Conservation (phyloP, 2,797 vertebrate species). For the Sebastiscus albofasciatus region DNA sequence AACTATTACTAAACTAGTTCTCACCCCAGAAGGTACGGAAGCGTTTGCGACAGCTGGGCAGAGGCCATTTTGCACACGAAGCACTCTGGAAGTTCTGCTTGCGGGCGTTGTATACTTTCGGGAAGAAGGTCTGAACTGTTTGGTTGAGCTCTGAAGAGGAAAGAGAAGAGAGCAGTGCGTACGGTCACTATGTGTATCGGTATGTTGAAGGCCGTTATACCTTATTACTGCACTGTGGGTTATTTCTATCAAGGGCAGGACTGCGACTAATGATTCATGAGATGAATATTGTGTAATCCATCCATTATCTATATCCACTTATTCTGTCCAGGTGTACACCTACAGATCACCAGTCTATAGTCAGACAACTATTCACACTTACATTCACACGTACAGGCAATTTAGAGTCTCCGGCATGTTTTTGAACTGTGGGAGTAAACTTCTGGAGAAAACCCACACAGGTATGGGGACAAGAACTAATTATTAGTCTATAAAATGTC, state of each 20-base stretch:
- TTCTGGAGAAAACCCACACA: not conserved
- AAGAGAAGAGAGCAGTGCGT: not conserved
- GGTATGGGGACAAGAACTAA: not conserved
- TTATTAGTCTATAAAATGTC: not conserved
- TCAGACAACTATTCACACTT: not conserved
- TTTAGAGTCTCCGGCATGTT: not conserved
- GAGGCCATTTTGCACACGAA: conserved; percentile 76
- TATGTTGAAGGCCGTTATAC: not conserved
- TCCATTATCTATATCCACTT: not conserved
- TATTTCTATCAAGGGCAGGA: not conserved
- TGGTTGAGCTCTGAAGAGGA: conserved; percentile 74
- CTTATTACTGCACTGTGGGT: not conserved
- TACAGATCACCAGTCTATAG: not conserved
- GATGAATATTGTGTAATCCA: not conserved
- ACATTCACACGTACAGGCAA: not conserved
- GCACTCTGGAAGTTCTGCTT: conserved; percentile 72
- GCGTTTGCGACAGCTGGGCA: conserved; percentile 70
- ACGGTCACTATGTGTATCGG: not conserved
- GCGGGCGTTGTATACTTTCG: conserved; percentile 68
- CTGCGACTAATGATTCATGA: not conserved
- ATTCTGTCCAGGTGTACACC: not conserved
- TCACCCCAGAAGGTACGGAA: conserved; percentile 73
- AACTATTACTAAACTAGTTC: not conserved
- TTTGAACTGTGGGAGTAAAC: not conserved
- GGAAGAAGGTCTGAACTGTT: conserved; percentile 69